Conservation (phyloP, 2,113 vertebrate genomes). For the Leptobrachium leishanense region DNA sequence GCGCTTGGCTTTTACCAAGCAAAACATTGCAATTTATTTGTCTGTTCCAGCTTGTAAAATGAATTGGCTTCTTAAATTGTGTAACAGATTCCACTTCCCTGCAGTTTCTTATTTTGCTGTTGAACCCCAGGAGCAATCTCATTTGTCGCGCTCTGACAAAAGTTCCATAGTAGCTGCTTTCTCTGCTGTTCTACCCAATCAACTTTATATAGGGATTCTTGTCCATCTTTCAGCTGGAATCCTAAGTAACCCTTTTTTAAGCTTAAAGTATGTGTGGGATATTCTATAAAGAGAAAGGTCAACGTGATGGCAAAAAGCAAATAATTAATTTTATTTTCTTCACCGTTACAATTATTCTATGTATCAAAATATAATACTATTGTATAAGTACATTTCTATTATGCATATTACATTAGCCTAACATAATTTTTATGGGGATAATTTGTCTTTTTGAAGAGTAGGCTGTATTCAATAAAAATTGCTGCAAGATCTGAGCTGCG, state of each 20-base stretch:
- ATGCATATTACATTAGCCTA: too few species aligned
- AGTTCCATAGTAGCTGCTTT: slow-evolving; percentile 43
- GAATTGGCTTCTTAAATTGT: slow-evolving; percentile 39
- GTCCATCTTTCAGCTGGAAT: slow-evolving; percentile 15
- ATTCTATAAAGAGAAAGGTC: not conserved
- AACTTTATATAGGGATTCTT: slow-evolving; percentile 38
- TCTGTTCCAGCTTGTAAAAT: slow-evolving; percentile 40
- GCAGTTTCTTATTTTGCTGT: slow-evolving; percentile 42
- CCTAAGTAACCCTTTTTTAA: slow-evolving; percentile 35
- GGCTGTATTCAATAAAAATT: too few species aligned
- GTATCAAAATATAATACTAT: too few species aligned
- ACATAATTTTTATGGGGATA: too few species aligned
- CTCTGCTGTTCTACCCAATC: slow-evolving; percentile 40
- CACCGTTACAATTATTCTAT: too few species aligned
- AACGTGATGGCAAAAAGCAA: too few species aligned
- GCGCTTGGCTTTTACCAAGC: slow-evolving; percentile 26
- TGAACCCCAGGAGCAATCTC: slow-evolving; percentile 41
- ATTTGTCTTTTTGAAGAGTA: too few species aligned
- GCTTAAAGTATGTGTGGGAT: not conserved
- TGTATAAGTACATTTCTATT: too few species aligned
- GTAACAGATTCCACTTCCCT: slow-evolving; percentile 47
- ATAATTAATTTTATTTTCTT: too few species aligned
- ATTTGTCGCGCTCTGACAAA: slow-evolving; percentile 39
- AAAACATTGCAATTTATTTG: slow-evolving; percentile 42
- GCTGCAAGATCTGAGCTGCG: too few species aligned